Evolutionary conservation across 1,140 invertebrate genomes (phyloP).

Genomic region (Eumeta japonica): DNA sequence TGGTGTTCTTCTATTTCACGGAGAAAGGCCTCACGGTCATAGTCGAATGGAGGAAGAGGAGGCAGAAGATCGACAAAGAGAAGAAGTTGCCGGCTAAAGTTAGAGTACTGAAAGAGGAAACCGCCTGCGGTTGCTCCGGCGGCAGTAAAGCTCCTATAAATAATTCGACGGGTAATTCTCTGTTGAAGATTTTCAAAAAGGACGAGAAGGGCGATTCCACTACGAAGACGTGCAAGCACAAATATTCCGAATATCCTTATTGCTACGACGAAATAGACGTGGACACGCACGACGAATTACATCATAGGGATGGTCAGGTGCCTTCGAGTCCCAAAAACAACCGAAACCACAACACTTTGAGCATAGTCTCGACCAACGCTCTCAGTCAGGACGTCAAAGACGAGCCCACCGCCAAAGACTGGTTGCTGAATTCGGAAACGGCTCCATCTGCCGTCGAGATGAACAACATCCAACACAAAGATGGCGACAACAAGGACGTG

Average conservation of each 20-base stretch:
- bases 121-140: conserved; percentile 58
- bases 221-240: conserved; percentile 76
- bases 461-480: conserved; percentile 51
- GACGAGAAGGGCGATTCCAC: conserved; percentile 54
- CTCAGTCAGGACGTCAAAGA: conserved; percentile 38
- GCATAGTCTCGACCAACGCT: conserved; percentile 49
- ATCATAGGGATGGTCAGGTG: conserved; percentile 45
- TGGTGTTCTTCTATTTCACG: conserved; percentile 86
- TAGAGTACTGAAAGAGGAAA: conserved; percentile 64
- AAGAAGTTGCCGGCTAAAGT: conserved; percentile 63
- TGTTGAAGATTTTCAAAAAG: conserved; percentile 46
- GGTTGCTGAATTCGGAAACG: conserved; percentile 37
- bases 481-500: conserved; percentile 44
- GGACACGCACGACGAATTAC: conserved; percentile 65
- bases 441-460: conserved; percentile 39
- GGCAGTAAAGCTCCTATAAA: conserved; percentile 43
- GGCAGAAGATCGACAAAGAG: conserved; percentile 60
- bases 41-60: conserved; percentile 74
- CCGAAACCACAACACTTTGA: conserved; percentile 43
- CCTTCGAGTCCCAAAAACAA: conserved; percentile 41
- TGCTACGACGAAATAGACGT: conserved; percentile 79
- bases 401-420: conserved; percentile 49
- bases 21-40: conserved; percentile 79
- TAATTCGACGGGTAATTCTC: conserved; percentile 37
- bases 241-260: conserved; percentile 81